These are phyloP conservation scores for Minunthozetes semirufus DNA, from an alignment of 2,888 invertebrate genomes.

Conservation along the genomic window DNA sequence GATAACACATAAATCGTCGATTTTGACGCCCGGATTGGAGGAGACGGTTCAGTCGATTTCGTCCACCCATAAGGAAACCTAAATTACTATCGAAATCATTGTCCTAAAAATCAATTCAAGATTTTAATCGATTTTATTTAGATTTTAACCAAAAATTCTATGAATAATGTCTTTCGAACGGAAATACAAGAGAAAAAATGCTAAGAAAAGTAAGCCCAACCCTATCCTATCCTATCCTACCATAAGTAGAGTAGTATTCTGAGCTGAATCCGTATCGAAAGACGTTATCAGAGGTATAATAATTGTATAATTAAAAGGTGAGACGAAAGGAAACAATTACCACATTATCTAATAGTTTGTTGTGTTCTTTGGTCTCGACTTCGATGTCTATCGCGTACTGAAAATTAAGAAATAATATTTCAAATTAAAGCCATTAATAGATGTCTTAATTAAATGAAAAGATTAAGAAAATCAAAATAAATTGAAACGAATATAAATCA, in stretches of 20 bases:
- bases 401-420: conserved; percentile 1
- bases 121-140: neutral
- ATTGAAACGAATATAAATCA: neutral
- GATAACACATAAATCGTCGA: conserved; percentile 35
- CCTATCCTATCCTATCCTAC: too few species aligned
- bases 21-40: conserved; percentile 30
- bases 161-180: too few species aligned
- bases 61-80: conserved; percentile 29
- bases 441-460: neutral
- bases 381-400: conserved; percentile 43
- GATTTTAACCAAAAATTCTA: neutral
- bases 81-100: conserved; percentile 35
- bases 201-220: too few species aligned
- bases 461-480: neutral
- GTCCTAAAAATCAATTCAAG: conserved; percentile 1
- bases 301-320: too few species aligned
- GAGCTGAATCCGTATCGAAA: too few species aligned
- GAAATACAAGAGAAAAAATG: too few species aligned
- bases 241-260: too few species aligned
- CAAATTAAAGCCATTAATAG: too few species aligned
- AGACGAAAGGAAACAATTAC: conserved; percentile 33
- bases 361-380: conserved; percentile 41
- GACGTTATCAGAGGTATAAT: too few species aligned
- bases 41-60: conserved; percentile 34
- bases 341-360: conserved; percentile 41